phyloP scores from a whole-genome alignment of 2,797 vertebrate genomes.

The Cuniculus paca region DNA sequence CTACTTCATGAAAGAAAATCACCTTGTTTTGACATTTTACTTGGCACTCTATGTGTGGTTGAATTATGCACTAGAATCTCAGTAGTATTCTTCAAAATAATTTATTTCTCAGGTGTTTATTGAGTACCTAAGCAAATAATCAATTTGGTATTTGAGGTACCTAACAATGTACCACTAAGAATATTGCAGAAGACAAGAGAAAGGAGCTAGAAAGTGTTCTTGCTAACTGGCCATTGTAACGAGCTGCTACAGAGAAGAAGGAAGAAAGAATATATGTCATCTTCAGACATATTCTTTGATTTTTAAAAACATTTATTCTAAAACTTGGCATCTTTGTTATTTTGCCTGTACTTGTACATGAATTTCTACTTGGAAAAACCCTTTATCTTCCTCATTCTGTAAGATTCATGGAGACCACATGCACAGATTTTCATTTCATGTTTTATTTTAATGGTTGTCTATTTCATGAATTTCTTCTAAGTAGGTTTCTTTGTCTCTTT shows the following conservation, averaged over 20 bases:
- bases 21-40: conserved; percentile 42
- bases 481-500: neutral
- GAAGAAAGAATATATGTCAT: neutral
- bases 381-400: conserved; percentile 45
- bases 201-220: neutral
- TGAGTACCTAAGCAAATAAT: neutral
- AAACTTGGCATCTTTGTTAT: conserved; percentile 57
- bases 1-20: conserved; percentile 47
- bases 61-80: neutral
- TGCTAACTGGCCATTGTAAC: conserved; percentile 8
- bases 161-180: conserved; percentile 37
- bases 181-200: neutral
- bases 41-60: neutral
- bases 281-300: conserved; percentile 28
- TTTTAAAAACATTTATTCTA: conserved; percentile 57
- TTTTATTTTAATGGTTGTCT: conserved; percentile 37
- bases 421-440: neutral
- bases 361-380: conserved; percentile 23
- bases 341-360: neutral
- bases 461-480: conserved; percentile 25
- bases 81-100: conserved; percentile 43
- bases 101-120: conserved; percentile 19
- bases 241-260: neutral
- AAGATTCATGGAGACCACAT: conserved; percentile 22
- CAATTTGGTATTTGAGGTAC: neutral